These are phyloP conservation scores for Crematogaster levior DNA, from an alignment of 2,888 invertebrate genomes.

Conservation along the genomic window DNA sequence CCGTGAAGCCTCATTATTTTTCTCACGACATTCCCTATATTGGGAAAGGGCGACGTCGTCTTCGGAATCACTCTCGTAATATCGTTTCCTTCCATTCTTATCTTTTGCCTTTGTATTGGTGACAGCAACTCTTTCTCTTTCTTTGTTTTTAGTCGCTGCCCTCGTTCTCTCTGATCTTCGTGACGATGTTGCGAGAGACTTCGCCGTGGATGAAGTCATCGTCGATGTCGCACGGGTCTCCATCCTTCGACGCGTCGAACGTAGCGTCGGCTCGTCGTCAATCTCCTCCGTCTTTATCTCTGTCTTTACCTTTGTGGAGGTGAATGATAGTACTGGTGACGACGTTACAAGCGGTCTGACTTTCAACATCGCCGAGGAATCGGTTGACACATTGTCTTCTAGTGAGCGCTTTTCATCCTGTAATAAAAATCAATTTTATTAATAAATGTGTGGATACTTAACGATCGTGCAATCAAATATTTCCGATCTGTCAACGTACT, in stretches of 20 bases:
- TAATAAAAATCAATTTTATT: conserved; percentile 42
- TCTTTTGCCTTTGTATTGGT: conserved; percentile 41
- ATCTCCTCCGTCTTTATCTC: too few relatives aligned
- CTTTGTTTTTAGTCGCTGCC: conserved; percentile 33
- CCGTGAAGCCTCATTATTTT: conserved; percentile 93
- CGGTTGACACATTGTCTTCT: conserved; percentile 74
- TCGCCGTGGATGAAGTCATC: conserved; percentile 62
- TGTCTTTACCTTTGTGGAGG: conserved; percentile 45
- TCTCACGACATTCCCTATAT: conserved; percentile 90
- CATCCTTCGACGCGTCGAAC: conserved; percentile 3
- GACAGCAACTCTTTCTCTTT: conserved; percentile 23
- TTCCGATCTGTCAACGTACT: conserved; percentile 75
- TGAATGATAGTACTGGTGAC: conserved; percentile 42
- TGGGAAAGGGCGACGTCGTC: conserved; percentile 78
- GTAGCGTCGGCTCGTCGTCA: neutral
- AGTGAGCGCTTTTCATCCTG: conserved; percentile 79
- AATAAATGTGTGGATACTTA: neutral
- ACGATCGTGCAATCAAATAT: neutral
- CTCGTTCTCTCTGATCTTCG: conserved; percentile 64
- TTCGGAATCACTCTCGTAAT: conserved; percentile 44
- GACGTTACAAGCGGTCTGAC: conserved; percentile 55
- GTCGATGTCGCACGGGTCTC: conserved; percentile 60
- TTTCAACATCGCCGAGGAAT: conserved; percentile 70
- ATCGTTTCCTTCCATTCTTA: conserved; percentile 66
- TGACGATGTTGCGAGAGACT: conserved; percentile 29